Conservation (phyloP, 2,888 invertebrate genomes). For the Caenorhabditis sp. region DNA sequence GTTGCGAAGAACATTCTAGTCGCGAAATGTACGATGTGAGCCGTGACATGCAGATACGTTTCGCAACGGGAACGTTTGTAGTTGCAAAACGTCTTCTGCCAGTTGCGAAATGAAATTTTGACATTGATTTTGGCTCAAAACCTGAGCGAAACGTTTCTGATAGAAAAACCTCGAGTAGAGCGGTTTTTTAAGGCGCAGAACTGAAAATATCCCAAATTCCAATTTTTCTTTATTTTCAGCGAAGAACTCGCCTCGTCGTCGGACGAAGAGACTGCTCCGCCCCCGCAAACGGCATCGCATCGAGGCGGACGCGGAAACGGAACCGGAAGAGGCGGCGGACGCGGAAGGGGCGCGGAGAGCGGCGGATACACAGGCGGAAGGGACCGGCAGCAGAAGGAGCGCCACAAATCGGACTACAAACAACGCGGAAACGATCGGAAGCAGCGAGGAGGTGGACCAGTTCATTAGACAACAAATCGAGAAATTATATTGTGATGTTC, state of each 20-base stretch:
- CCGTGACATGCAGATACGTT: no score
- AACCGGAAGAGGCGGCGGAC: constrained; percentile 19
- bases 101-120: no score
- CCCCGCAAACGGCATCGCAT: neutral
- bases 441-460: constrained; percentile 33
- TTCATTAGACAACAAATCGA: neutral
- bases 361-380: constrained; percentile 67
- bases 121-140: no score
- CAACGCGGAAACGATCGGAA: constrained; percentile 70
- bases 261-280: constrained; percentile 9
- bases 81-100: no score
- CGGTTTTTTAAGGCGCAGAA: no score
- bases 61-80: no score
- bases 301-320: neutral
- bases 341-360: constrained; percentile 27
- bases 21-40: no score
- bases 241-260: constrained; percentile 50
- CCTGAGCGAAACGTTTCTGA: no score
- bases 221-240: constrained; percentile 19
- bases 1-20: no score
- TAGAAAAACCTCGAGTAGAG: no score
- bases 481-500: no score
- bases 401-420: constrained; percentile 65
- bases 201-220: no score
- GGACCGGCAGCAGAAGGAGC: constrained; percentile 65